Evolutionary conservation across 1,140 invertebrate genomes (phyloP), one percentile per base, ranked within the genome.

Genomic region (Lepidurus arcticus): DNA sequence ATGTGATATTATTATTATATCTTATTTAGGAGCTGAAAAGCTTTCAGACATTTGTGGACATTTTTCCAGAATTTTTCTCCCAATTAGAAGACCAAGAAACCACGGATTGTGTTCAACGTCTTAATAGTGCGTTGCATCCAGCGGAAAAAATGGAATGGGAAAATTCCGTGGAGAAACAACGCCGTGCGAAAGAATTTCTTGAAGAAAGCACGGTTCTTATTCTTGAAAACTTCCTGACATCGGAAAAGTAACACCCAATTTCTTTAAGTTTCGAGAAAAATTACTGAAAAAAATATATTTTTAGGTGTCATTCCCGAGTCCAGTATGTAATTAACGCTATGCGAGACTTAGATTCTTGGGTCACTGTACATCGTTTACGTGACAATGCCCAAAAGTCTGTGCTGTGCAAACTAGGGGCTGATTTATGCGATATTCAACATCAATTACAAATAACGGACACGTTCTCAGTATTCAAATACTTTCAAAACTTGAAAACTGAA

Each of bases 361-460:
- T 21, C 16, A 21, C 21, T 13, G 13, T 65, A 10, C 53, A 65
- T n/a, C 7, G 9, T 65, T 65, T 65, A 65, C 16, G 21, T n/a
- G 13, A 65, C 21, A 65, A 65, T 21, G 53, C 53, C 16, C 53
- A 65, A 16, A 13, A 21, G 13, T 65, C 53, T 65, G n/a, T 65
- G 8, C 21, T 65, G 53, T 16, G 21, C 13, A 65, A 65, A 7
- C 21, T 65, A 7, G 53, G 53, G 4, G 21, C 53, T n/a, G 53
- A 65, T 65, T 65, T 65, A 65, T 11, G 16, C 16, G 53, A 65
- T 21, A 21, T 65, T n/a, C 53, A 65, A 16, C 53, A 65, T 4
- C 53, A 65, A n/a, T 7, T 65, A 13, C 53, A 65, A 65, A 65
- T 65, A 13, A 65, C 53, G 53, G 53, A 65, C 53, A 65, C 53